phyloP scores from a whole-genome alignment of 2,113 vertebrate genomes.

The Coracopsis vasa region DNA sequence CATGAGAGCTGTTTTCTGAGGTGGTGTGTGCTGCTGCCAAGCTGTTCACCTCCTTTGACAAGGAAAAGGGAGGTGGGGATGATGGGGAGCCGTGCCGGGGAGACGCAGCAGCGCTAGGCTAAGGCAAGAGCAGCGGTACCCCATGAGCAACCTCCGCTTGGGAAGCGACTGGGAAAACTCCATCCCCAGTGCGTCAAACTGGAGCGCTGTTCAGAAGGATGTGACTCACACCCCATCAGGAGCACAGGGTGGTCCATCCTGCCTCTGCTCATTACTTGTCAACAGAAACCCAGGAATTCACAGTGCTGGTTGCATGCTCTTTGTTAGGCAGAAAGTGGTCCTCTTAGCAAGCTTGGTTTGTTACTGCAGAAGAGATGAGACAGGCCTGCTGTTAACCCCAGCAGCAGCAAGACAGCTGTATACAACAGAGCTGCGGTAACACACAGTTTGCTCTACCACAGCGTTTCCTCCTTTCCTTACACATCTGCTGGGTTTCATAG shows the following conservation, averaged over 20 bases:
- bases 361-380: not conserved
- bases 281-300: not conserved
- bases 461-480: not conserved
- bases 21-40: not conserved
- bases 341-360: not conserved
- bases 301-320: fast-evolving
- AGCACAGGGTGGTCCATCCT: not conserved
- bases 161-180: not conserved
- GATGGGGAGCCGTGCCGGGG: not conserved
- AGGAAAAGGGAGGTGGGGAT: not conserved
- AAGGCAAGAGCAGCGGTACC: not conserved
- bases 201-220: not conserved
- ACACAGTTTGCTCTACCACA: not conserved
- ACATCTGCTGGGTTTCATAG: not conserved
- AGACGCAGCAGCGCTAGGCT: fast-evolving
- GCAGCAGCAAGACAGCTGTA: not conserved
- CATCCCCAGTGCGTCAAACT: too few species aligned
- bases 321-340: not conserved
- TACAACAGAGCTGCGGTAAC: not conserved
- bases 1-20: not conserved
- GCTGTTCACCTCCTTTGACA: not conserved
- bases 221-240: not conserved
- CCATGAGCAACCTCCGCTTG: not conserved
- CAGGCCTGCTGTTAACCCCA: not conserved
- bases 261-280: not conserved